These are phyloP conservation scores for Lasiurus cinereus DNA, from an alignment of 2,113 vertebrate genomes.

Conservation along the genomic window DNA sequence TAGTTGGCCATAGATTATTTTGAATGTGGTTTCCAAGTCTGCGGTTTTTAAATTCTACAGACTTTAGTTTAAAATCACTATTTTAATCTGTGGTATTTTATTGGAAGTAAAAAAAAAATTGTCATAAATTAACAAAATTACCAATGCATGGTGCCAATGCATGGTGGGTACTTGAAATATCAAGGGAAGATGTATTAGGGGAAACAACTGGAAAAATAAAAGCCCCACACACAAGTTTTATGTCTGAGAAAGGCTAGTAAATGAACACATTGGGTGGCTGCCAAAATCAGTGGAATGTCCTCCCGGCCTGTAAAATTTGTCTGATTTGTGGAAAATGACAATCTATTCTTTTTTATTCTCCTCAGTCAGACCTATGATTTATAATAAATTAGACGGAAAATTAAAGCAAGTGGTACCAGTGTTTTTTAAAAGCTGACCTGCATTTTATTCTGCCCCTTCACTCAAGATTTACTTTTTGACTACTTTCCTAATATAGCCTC, in stretches of 20 bases:
- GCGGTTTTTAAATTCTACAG: conserved; percentile 9
- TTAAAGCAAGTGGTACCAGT: conserved; percentile 35
- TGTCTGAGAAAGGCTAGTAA: conserved; percentile 51
- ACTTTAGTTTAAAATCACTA: conserved; percentile 43
- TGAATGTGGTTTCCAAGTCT: neutral
- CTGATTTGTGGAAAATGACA: conserved; percentile 33
- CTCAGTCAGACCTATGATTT: conserved; percentile 56
- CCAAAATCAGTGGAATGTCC: conserved; percentile 38
- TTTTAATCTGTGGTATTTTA: conserved; percentile 38
- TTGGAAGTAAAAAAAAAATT: neutral
- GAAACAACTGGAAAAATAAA: conserved; percentile 57
- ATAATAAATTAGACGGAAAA: conserved; percentile 63
- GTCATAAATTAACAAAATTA: conserved; percentile 56
- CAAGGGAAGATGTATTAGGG: conserved; percentile 20
- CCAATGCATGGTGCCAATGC: too few species aligned
- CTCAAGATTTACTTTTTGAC: neutral
- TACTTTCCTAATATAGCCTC: neutral
- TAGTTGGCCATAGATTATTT: neutral
- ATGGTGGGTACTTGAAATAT: too few species aligned
- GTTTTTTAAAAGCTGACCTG: conserved; percentile 25
- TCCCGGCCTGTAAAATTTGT: conserved; percentile 44
- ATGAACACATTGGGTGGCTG: neutral
- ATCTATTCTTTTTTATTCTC: conserved; percentile 52
- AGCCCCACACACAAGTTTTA: neutral
- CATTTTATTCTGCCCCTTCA: conserved; percentile 47